Evolutionary conservation across 2,797 vertebrate species (phyloP).

Genomic region (Cyprinodon diabolis): DNA sequence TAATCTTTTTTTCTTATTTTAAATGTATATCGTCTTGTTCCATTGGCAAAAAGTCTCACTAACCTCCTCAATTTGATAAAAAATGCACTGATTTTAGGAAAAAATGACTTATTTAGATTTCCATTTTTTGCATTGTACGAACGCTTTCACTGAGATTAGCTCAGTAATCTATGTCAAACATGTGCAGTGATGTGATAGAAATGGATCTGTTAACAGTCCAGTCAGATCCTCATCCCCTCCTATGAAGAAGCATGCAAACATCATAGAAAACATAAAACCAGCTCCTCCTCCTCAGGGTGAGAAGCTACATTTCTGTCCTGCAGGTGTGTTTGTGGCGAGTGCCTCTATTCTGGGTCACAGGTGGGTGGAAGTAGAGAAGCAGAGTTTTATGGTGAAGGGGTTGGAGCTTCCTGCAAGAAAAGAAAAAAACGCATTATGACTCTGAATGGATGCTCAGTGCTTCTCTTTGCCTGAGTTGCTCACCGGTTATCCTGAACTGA

Average conservation of each 20-base stretch:
- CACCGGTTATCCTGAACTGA: conserved; percentile 94
- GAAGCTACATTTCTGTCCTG: neutral
- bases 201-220: neutral
- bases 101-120: too few relatives aligned
- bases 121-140: too few relatives aligned
- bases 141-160: too few relatives aligned
- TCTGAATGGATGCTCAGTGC: too few relatives aligned
- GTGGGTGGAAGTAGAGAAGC: conserved; percentile 88
- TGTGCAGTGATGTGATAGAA: neutral
- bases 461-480: conserved; percentile 37
- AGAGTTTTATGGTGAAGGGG: conserved; percentile 90
- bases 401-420: conserved; percentile 69
- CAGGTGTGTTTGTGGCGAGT: neutral
- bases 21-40: too few relatives aligned
- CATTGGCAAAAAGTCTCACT: too few relatives aligned
- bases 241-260: neutral
- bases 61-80: too few relatives aligned
- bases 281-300: neutral
- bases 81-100: too few relatives aligned
- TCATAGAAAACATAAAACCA: neutral
- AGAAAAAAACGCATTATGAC: neutral
- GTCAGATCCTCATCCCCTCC: too few relatives aligned
- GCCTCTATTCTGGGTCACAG: conserved; percentile 78
- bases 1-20: too few relatives aligned
- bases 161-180: neutral